Percentiles rank a stretch among this genome's conserved stretches.
Evolutionary conservation across 2,888 invertebrate genomes (phyloP).

Genomic region (Dyspetes luteomarginatus): DNA sequence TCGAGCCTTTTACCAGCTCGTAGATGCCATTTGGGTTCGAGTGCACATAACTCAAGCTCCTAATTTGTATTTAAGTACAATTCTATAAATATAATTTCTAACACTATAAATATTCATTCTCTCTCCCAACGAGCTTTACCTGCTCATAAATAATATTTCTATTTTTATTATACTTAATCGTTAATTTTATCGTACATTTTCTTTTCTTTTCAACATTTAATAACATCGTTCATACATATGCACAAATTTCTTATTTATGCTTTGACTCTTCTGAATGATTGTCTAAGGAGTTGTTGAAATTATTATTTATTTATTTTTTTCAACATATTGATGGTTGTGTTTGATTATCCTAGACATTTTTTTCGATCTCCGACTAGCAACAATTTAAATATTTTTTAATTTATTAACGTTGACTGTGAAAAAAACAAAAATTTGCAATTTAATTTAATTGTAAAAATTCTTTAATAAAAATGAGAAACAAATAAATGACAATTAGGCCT

Average conservation of each 20-base stretch:
- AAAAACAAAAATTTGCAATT: not conserved
- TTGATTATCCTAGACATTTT: constrained; percentile 18
- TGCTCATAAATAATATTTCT: not conserved
- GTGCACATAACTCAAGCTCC: constrained; percentile 48
- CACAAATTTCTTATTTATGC: not conserved
- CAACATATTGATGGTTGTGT: not conserved
- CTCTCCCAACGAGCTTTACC: not conserved
- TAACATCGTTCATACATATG: constrained; percentile 12
- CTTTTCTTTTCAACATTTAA: constrained; percentile 18
- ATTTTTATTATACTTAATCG: constrained; percentile 22
- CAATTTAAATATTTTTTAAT: not conserved
- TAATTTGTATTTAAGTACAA: constrained; percentile 37
- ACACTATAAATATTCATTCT: constrained; percentile 28
- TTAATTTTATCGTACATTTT: not conserved
- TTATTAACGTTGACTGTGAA: not conserved
- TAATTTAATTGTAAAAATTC: too few relatives aligned
- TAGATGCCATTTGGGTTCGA: constrained; percentile 19
- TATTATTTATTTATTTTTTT: not conserved
- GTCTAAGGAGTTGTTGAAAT: constrained; percentile 3
- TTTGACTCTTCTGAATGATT: not conserved
- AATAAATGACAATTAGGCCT: constrained; percentile 50
- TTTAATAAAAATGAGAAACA: constrained; percentile 11
- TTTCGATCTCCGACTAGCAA: constrained; percentile 16
- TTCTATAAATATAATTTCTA: constrained; percentile 39
- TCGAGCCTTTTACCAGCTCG: constrained; percentile 8